A percentile compares a stretch with the other conserved stretches of the same genome.
phyloP scores from a whole-genome alignment of 2,888 invertebrate genomes.

The Drosophila macrospina region DNA sequence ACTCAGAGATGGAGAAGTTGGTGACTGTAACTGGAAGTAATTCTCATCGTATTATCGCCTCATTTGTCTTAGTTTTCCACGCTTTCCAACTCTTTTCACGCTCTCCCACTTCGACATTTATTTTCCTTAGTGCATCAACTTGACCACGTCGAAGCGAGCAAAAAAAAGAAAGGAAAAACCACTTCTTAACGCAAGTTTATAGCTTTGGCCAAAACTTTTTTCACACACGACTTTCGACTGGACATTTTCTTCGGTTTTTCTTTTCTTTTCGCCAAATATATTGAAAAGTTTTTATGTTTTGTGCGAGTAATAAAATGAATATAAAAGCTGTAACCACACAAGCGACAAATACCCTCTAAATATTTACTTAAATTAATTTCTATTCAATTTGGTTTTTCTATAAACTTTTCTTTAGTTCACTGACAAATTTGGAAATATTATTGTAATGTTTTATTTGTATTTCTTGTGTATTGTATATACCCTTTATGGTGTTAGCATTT shows the following conservation, averaged over 20 bases:
- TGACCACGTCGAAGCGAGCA: slow-evolving; percentile 54
- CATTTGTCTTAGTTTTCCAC: slow-evolving; percentile 74
- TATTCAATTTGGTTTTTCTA: not conserved
- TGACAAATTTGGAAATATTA: not conserved
- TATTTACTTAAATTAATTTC: not conserved
- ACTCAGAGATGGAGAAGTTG: slow-evolving; percentile 2
- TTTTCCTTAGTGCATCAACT: slow-evolving; percentile 69
- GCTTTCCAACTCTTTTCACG: slow-evolving; percentile 66
- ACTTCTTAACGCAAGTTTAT: slow-evolving; percentile 71
- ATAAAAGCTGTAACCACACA: not conserved
- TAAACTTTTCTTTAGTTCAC: not conserved
- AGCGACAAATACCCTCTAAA: slow-evolving; percentile 22
- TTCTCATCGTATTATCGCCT: slow-evolving; percentile 67
- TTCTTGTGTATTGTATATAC: not conserved
- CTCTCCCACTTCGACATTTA: slow-evolving; percentile 73
- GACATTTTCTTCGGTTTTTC: slow-evolving; percentile 27
- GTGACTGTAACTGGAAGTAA: slow-evolving; percentile 54
- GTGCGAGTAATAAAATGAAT: slow-evolving; percentile 29
- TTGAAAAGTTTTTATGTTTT: slow-evolving; percentile 65
- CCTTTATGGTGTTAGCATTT: not conserved
- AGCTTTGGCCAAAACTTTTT: slow-evolving; percentile 62
- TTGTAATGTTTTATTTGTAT: not conserved
- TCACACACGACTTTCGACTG: slow-evolving; percentile 54
- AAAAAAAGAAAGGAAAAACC: slow-evolving; percentile 47
- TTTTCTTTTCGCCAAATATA: slow-evolving; percentile 43